A percentile compares a stretch with the other conserved stretches of the same genome.
Evolutionary conservation across 2,797 vertebrate species (phyloP).

Genomic region (Macroramphosus scolopax): DNA sequence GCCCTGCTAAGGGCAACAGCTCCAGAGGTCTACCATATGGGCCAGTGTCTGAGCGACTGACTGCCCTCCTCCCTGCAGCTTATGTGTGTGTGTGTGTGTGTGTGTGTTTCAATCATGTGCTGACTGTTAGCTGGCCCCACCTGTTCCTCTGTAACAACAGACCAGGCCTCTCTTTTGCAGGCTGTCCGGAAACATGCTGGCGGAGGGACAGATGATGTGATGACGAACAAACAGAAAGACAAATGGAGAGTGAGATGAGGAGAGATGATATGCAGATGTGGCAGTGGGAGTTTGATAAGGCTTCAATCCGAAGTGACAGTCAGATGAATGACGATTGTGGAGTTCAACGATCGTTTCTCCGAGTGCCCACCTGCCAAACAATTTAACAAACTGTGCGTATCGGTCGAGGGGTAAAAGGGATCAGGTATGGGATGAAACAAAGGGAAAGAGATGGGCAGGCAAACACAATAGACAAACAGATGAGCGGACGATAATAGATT

Average conservation of each 20-base stretch:
- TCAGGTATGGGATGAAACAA: neutral
- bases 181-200: constrained; percentile 31
- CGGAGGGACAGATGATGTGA: constrained; percentile 39
- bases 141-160: constrained; percentile 76
- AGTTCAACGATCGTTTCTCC: constrained; percentile 9
- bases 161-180: constrained; percentile 54
- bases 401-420: neutral
- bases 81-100: constrained; percentile 39
- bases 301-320: constrained; percentile 15
- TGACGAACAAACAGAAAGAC: constrained; percentile 30
- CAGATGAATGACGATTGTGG: constrained; percentile 5
- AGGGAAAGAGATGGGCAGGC: constrained; percentile 19
- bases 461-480: constrained; percentile 33
- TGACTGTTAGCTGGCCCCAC: constrained; percentile 72
- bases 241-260: constrained; percentile 4
- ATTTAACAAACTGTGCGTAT: neutral
- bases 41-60: constrained; percentile 64
- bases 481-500: constrained; percentile 48
- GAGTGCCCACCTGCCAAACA: constrained; percentile 8
- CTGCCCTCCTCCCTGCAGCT: constrained; percentile 60
- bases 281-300: constrained; percentile 7
- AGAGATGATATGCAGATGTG: constrained; percentile 20
- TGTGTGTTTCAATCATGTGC: constrained; percentile 32
- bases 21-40: constrained; percentile 76
- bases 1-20: constrained; percentile 62